Evolutionary conservation across 2,113 vertebrate genomes (phyloP), one percentile per base, ranked within the genome.

Genomic region (Hyaena hyaena): DNA sequence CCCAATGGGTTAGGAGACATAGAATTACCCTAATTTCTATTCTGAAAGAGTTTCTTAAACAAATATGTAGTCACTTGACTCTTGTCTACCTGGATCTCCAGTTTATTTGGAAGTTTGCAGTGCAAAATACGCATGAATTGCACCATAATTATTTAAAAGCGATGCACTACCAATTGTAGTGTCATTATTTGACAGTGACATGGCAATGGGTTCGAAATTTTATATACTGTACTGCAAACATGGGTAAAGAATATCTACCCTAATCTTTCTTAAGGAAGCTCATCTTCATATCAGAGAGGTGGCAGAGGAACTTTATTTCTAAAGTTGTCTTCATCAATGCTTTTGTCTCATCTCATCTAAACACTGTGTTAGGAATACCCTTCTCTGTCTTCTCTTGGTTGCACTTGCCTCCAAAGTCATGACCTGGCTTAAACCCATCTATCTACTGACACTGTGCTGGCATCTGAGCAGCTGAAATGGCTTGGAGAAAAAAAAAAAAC

Each of bases 11-110:
- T 35, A 95, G 79, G 90, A 73, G 63, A 65, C 53, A 33, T 45
- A 71, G 53, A 94, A 24, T 95, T 89, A 88, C 21, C 5, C 12
- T 81, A 92, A 97, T 19, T 96, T 88, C 58, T 92, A 35, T 89
- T 96, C 23, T 84, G 61, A 83, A 82, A 86, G 88, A 92, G 15
- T 87, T 82, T 94, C 77, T 97, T 92, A 66, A 96, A 76, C 12
- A 93, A 79, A 68, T n/a, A 93, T 21, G 2, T n/a, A 80, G 14
- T 94, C 50, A 81, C 24, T 35, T 79, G 89, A 85, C 79, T 94
- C 26, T 91, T 95, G 83, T 31, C 61, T 90, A 88, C 19, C 11
- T 58, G 50, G 76, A 48, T 58, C n/a, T 94, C 23, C 23, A 53
- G 24, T 74, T 85, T 73, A 79, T 80, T 65, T 89, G 71, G 58